These are phyloP conservation scores for Phyllostomus discolor DNA, from an alignment of 2,113 vertebrate genomes.

Conservation along the genomic window DNA sequence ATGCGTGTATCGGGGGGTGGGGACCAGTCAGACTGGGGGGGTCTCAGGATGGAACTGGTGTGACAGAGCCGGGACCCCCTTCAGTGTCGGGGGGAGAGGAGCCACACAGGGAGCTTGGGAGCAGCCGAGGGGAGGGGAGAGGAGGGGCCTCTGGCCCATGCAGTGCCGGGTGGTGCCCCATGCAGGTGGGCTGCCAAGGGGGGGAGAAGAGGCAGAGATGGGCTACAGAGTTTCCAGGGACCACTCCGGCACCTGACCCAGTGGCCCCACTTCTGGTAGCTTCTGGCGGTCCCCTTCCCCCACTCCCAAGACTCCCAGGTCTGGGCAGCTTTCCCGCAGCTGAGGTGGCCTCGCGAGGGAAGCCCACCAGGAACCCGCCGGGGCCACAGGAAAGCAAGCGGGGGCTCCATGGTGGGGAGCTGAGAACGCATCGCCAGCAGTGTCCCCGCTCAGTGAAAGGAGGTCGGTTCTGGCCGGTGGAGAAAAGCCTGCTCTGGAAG, in stretches of 20 bases:
- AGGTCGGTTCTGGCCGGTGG: background rate
- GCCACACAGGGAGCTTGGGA: background rate
- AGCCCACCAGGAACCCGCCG: background rate
- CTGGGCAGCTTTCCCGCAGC: background rate
- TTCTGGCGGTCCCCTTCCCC: background rate
- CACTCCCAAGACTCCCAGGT: background rate
- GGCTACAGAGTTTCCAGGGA: background rate
- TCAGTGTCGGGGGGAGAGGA: background rate
- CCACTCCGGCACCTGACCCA: background rate
- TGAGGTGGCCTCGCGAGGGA: background rate
- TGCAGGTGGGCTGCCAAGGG: constrained; percentile 12
- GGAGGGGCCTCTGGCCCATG: background rate
- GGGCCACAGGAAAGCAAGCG: background rate
- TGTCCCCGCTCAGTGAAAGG: background rate
- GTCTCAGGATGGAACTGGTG: background rate
- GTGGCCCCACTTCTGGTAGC: background rate
- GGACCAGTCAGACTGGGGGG: background rate
- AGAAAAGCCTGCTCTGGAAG: background rate
- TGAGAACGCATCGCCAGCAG: background rate
- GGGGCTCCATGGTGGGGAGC: background rate
- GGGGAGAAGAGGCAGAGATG: background rate
- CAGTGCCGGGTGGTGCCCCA: constrained; percentile 7
- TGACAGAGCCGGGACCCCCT: background rate
- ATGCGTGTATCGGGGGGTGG: constrained; percentile 25
- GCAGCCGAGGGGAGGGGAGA: background rate